These are phyloP conservation scores for Brachynemurus nebulosus DNA, from an alignment of 2,888 invertebrate genomes.

Conservation along the genomic window DNA sequence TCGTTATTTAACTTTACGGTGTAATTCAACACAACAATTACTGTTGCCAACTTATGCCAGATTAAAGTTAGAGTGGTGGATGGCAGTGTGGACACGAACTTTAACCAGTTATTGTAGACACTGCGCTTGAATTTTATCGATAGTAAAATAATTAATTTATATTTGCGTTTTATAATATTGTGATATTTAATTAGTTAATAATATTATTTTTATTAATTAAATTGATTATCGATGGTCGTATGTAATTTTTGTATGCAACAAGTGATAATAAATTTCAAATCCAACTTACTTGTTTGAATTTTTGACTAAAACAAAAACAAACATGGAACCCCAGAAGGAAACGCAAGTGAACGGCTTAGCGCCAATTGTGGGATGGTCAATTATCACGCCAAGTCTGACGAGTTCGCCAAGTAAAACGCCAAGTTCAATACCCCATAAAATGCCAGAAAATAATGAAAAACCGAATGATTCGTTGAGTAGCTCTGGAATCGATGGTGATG, in stretches of 20 bases:
- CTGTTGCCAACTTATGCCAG: too few relatives aligned
- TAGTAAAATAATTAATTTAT: not conserved
- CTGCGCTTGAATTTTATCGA: not conserved
- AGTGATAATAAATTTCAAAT: too few relatives aligned
- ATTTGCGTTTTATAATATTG: constrained; percentile 2
- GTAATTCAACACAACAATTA: too few relatives aligned
- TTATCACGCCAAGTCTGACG: not conserved
- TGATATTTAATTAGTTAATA: not conserved
- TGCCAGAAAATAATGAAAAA: constrained; percentile 17
- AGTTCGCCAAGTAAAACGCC: constrained; percentile 3
- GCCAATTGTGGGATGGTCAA: constrained; percentile 5
- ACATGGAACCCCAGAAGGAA: constrained; percentile 3
- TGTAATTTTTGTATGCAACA: too few relatives aligned
- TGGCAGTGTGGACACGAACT: constrained; percentile 5
- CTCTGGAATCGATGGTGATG: constrained; percentile 37
- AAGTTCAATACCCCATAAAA: not conserved
- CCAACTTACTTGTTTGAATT: not conserved
- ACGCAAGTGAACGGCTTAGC: constrained; percentile 4
- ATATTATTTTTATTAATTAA: not conserved
- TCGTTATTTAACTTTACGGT: too few relatives aligned
- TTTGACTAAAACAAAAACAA: not conserved
- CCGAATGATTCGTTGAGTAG: constrained; percentile 30
- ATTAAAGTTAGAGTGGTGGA: constrained; percentile 6
- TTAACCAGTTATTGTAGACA: too few relatives aligned
- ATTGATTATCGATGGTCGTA: too few relatives aligned